Conservation (phyloP, 1,140 invertebrate species). For the Galleria mellonella region DNA sequence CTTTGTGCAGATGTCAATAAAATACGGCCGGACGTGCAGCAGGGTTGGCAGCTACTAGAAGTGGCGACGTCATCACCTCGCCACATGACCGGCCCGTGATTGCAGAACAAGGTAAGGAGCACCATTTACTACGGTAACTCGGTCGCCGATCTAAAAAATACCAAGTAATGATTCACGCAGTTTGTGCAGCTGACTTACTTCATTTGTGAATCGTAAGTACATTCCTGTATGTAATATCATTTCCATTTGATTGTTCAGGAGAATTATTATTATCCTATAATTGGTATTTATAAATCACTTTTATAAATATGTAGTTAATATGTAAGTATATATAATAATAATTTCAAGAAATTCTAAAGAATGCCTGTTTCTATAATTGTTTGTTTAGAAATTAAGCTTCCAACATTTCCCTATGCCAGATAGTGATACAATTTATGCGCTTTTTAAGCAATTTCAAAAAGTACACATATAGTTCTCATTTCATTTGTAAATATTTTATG, state of each 20-base stretch:
- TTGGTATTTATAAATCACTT: constrained; percentile 1
- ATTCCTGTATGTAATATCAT: constrained; percentile 12
- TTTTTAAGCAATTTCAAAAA: too few species aligned
- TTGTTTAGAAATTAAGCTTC: too few species aligned
- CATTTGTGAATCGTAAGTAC: constrained; percentile 8
- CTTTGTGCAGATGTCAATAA: constrained; percentile 15
- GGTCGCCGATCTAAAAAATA: constrained; percentile 23
- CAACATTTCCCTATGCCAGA: too few species aligned
- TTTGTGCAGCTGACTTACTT: constrained; percentile 38
- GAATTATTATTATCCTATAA: not conserved
- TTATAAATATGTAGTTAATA: too few species aligned
- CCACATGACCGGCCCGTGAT: constrained; percentile 39
- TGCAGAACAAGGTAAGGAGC: constrained; percentile 57
- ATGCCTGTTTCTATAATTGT: too few species aligned
- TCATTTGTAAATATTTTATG: too few species aligned
- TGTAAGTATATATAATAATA: too few species aligned
- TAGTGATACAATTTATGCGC: too few species aligned
- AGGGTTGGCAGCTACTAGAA: constrained; percentile 44
- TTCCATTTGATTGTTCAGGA: not conserved
- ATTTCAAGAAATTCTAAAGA: too few species aligned
- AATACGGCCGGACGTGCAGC: constrained; percentile 28
- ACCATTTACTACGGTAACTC: constrained; percentile 30
- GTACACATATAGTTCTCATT: too few species aligned
- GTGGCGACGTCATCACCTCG: constrained; percentile 22
- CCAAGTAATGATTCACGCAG: constrained; percentile 33